phyloP scores from a whole-genome alignment of 1,140 invertebrate species.

The Tetramorium simillimum region DNA sequence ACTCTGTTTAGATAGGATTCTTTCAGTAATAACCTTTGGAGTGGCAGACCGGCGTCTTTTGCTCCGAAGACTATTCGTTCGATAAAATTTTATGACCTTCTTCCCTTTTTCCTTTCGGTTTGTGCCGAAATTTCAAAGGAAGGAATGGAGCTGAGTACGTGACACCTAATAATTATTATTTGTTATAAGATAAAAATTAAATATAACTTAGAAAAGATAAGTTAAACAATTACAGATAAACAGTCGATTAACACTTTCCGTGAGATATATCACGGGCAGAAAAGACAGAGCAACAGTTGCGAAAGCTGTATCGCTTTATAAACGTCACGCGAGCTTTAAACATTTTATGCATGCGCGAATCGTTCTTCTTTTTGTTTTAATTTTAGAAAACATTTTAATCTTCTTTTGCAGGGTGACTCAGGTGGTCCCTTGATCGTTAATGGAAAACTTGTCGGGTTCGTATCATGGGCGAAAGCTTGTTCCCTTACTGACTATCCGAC shows the following conservation, averaged over 20 bases:
- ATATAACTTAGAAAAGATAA: not conserved
- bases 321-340: not conserved
- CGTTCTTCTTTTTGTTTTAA: not conserved
- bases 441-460: constrained; percentile 81
- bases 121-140: no score
- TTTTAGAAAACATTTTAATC: constrained; percentile 26
- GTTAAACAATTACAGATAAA: not conserved
- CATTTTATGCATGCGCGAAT: constrained; percentile 18
- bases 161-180: no score
- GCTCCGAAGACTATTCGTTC: no score
- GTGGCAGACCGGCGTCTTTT: no score
- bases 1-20: no score
- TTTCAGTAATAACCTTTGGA: no score
- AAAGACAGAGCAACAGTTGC: not conserved
- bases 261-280: not conserved
- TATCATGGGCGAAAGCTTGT: constrained; percentile 84
- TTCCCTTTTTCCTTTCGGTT: no score
- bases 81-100: no score
- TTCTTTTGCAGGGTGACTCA: constrained; percentile 83
- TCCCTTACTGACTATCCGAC: constrained; percentile 77
- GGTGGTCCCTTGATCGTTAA: constrained; percentile 85
- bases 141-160: no score
- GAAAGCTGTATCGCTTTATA: not conserved
- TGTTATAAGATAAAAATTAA: not conserved
- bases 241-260: not conserved